A percentile compares a stretch with the other conserved stretches of the same genome.
Conservation (phyloP, 2,888 invertebrate species). For the Cecidostiba fungosa region DNA sequence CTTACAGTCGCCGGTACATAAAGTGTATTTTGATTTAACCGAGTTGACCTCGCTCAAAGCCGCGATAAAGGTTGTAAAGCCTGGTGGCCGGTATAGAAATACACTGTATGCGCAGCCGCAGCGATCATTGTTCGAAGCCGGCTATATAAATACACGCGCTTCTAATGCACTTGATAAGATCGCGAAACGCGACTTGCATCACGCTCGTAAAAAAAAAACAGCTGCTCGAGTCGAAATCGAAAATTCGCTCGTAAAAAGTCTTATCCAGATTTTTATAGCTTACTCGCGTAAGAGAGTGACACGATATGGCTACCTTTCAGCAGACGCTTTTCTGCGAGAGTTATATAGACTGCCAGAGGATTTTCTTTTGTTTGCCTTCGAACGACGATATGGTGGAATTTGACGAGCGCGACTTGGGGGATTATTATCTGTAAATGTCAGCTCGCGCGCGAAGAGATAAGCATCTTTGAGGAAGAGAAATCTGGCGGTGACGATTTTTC, state of each 20-base stretch:
- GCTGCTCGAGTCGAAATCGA: not conserved
- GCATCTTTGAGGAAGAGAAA: not conserved
- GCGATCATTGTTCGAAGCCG: conserved; percentile 5
- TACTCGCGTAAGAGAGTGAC: not conserved
- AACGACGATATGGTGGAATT: not conserved
- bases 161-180: conserved; percentile 11
- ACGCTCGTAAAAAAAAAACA: not conserved
- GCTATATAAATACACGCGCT: not conserved
- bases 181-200: not conserved
- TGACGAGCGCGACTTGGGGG: not conserved
- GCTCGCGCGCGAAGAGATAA: not conserved
- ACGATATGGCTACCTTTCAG: not conserved
- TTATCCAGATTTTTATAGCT: conserved; percentile 9
- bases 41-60: conserved; percentile 29
- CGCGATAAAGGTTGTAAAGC: conserved; percentile 20
- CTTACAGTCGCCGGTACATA: not conserved
- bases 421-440: not conserved
- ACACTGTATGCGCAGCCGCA: conserved; percentile 10
- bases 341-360: not conserved
- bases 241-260: not conserved
- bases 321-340: not conserved
- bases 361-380: not conserved
- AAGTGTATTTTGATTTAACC: conserved; percentile 26
- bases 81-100: not conserved
- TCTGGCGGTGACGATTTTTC: not conserved